These are phyloP conservation scores for Coranthus polyacanthus DNA, from an alignment of 2,797 vertebrate species.

Conservation along the genomic window DNA sequence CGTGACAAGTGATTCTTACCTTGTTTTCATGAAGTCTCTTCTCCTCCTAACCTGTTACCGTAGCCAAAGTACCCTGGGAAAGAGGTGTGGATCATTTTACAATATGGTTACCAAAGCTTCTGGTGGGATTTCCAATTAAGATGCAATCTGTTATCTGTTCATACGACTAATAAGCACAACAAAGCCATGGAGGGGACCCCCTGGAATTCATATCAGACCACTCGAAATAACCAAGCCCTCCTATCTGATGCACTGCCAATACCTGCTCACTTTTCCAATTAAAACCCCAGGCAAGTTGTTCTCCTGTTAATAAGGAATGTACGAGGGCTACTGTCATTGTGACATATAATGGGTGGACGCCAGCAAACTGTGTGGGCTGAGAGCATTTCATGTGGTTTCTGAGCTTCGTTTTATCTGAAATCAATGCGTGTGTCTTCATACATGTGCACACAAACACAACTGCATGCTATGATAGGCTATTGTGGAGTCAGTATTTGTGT, in stretches of 20 bases:
- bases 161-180: conserved; percentile 85
- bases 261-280: conserved; percentile 76
- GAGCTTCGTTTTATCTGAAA: conserved; percentile 62
- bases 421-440: conserved; percentile 47
- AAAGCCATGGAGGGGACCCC: conserved; percentile 77
- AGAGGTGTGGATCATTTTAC: conserved; percentile 77
- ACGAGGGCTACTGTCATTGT: conserved; percentile 64
- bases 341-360: conserved; percentile 54
- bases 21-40: neutral
- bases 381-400: conserved; percentile 64
- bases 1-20: neutral
- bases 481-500: conserved; percentile 62
- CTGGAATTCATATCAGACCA: conserved; percentile 83
- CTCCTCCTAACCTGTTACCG: conserved; percentile 35
- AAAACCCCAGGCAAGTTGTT: conserved; percentile 71
- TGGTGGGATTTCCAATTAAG: conserved; percentile 86
- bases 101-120: conserved; percentile 76
- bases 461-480: conserved; percentile 39
- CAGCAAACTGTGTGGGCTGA: conserved; percentile 60
- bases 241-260: conserved; percentile 81
- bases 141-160: conserved; percentile 84
- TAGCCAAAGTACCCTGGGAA: conserved; percentile 25
- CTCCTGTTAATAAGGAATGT: conserved; percentile 75
- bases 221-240: conserved; percentile 77
- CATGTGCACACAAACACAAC: conserved; percentile 34